Evolutionary conservation across 2,113 vertebrate species (phyloP).

Genomic region (Melanotaenia duboulayi): DNA sequence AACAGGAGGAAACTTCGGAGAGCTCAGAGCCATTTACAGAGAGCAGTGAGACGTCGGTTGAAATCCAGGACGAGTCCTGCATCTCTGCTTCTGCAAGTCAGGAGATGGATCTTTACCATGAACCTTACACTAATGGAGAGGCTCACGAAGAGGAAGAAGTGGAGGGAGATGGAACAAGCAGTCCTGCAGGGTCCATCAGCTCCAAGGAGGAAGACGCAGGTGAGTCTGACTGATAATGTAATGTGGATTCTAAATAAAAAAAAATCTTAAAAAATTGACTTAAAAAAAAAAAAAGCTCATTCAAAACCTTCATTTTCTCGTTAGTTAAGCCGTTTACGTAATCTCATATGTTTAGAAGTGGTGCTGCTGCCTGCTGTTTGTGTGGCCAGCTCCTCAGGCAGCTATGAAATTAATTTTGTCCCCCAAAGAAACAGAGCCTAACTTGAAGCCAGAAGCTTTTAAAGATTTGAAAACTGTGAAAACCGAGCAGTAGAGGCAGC

Average conservation of each 20-base stretch:
- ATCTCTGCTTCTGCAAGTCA: neutral
- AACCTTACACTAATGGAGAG: constrained; percentile 66
- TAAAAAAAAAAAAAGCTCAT: neutral
- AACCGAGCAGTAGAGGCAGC: constrained; percentile 31
- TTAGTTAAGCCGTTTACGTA: constrained; percentile 13
- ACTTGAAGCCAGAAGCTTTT: constrained; percentile 57
- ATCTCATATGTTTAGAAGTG: neutral
- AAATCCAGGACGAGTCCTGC: constrained; percentile 55
- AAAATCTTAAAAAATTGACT: neutral
- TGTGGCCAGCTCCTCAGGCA: constrained; percentile 25
- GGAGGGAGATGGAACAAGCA: constrained; percentile 76
- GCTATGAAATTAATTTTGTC: constrained; percentile 43
- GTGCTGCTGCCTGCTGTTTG: constrained; percentile 16
- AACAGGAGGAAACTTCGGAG: constrained; percentile 61
- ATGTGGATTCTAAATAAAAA: neutral
- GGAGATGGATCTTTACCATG: constrained; percentile 67
- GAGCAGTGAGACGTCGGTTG: constrained; percentile 73
- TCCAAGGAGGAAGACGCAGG: constrained; percentile 83
- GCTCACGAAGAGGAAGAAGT: constrained; percentile 62
- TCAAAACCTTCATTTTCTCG: constrained; percentile 2
- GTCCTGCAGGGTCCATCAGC: constrained; percentile 75
- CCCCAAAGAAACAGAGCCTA: constrained; percentile 28
- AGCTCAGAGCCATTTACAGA: constrained; percentile 74
- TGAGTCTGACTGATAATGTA: constrained; percentile 78
- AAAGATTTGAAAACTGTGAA: constrained; percentile 60